A percentile compares a stretch with the other conserved stretches of the same genome.
Evolutionary conservation across 2,888 invertebrate genomes (phyloP).

Genomic region (Urechis unicinctus): DNA sequence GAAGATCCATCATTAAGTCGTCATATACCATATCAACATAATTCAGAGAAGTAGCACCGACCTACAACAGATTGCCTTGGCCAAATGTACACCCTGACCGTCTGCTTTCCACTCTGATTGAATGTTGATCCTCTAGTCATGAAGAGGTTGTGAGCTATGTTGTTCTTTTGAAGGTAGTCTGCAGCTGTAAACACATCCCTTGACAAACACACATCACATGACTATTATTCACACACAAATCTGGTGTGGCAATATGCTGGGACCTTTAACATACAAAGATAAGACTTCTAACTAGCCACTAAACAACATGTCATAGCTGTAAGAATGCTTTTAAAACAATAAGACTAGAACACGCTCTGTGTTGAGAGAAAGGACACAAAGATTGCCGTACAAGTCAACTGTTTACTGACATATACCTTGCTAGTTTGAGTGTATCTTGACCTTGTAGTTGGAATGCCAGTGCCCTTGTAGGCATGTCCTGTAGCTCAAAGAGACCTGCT

Average conservation of each 20-base stretch:
- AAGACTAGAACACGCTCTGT: too few species aligned
- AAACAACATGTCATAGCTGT: too few species aligned
- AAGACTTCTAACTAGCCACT: too few species aligned
- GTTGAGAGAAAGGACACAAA: too few species aligned
- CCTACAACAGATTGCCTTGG: conserved; percentile 51
- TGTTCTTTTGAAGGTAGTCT: conserved; percentile 51
- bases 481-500: conserved; percentile 52
- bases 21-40: not conserved
- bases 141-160: conserved; percentile 71
- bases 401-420: too few species aligned
- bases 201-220: not conserved
- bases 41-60: conserved; percentile 12
- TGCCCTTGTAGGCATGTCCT: conserved; percentile 62
- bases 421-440: conserved; percentile 18
- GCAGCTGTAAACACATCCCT: conserved; percentile 7
- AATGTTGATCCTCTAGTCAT: conserved; percentile 59
- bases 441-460: conserved; percentile 62
- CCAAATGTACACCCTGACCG: conserved; percentile 41
- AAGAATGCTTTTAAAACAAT: too few species aligned
- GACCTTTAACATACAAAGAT: not conserved
- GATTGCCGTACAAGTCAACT: too few species aligned
- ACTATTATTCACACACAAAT: not conserved
- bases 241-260: not conserved
- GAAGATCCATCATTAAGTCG: too few species aligned
- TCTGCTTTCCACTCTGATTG: conserved; percentile 25